A percentile compares a stretch with the other conserved stretches of the same genome.
phyloP scores from a whole-genome alignment of 2,797 vertebrate species.

The Phataginus tricuspis region DNA sequence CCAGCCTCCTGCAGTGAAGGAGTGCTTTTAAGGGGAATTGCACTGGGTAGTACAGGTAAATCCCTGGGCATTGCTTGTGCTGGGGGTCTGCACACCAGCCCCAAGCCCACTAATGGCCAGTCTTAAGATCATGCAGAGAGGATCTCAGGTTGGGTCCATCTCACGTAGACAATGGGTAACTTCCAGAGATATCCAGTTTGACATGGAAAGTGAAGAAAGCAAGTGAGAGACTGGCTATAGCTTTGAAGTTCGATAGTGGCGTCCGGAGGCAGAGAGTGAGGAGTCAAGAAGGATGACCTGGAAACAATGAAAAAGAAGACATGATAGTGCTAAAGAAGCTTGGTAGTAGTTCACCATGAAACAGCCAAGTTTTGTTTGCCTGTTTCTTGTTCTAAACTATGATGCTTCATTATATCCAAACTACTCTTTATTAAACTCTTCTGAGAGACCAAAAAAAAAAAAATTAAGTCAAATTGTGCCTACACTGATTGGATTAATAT shows the following conservation, averaged over 20 bases:
- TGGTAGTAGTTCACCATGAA: rapidly evolving
- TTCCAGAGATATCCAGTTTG: not conserved
- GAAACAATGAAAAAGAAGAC: not conserved
- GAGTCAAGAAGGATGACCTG: not conserved
- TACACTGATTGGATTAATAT: not conserved
- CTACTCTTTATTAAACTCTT: slow-evolving; percentile 21
- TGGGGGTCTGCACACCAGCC: not conserved
- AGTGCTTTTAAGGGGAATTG: not conserved
- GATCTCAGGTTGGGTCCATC: not conserved
- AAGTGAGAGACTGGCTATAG: not conserved
- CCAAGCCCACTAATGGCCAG: rapidly evolving
- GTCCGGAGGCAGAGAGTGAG: not conserved
- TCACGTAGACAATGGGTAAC: not conserved
- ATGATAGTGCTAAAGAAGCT: not conserved
- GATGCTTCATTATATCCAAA: not conserved
- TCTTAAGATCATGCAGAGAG: not conserved
- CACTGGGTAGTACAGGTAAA: not conserved
- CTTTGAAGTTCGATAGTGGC: not conserved
- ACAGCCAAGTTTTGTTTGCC: not conserved
- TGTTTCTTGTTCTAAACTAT: not conserved
- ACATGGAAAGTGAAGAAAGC: not conserved
- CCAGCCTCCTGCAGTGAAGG: not conserved
- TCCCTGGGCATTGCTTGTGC: not conserved
- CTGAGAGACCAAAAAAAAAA: not conserved
- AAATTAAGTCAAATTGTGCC: not conserved